Base-by-base conservation (phyloP, 2,888 invertebrate species). In the Spodoptera exigua region DNA sequence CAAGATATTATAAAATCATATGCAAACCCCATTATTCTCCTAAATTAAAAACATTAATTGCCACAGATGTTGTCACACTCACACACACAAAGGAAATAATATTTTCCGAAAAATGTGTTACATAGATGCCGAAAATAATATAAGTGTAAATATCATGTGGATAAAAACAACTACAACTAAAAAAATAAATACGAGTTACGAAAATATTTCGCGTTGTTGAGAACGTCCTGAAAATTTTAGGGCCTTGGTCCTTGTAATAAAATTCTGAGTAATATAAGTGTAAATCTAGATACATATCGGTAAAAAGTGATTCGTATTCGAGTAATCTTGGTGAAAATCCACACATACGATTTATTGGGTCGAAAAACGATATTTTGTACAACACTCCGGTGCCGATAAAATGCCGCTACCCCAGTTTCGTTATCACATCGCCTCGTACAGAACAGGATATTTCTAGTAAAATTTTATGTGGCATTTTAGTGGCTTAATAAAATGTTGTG, bases 281-380 rank as follows among this genome's bases (percentile, higher is more conserved):
- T 49, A 54, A 69, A 68, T 62, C 10, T 10, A n/a, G n/a, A n/a
- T n/a, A 10, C 13, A 3, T 37, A 10, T 34, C 37, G 32, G 34
- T 49, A 62, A 40, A 57, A 69, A 54, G 27, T 13, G 36, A 21
- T 18, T 37, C n/a, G 17, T 57, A 66, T 72, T 66, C 59, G 64
- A 74, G 70, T 72, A 68, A 70, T 67, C 71, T 60, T 36, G 40
- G 34, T 41, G 55, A 55, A 70, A 61, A 70, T 70, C 56, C 55
- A 56, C 55, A 49, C 56, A 61, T 74, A 61, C 45, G 39, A 52
- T 70, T 70, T 72, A 74, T 74, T 74, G 45, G 45, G 14, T 18
- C 40, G 39, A 61, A 64, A 60, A 35, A 34, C 58, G 57, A 63
- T 71, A 70, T 61, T 60, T 54, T 13, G 39, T 54, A 47, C 61